Conservation (phyloP, 2,797 vertebrate genomes). For the Meriones psammophilus region DNA sequence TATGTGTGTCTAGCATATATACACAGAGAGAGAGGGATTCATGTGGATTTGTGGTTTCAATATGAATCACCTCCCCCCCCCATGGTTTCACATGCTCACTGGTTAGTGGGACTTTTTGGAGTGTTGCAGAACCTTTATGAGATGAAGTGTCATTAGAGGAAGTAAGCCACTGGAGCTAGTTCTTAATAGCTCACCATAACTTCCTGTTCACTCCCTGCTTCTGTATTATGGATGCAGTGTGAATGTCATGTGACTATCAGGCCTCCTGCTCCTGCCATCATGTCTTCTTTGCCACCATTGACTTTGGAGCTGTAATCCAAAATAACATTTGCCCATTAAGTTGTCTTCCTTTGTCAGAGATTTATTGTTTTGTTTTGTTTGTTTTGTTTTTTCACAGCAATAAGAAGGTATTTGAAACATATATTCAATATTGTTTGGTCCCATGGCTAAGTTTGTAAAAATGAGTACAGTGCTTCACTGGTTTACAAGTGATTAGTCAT, state of each 20-base stretch:
- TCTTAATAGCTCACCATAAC: not conserved
- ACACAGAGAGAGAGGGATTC: not conserved
- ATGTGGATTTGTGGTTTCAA: not conserved
- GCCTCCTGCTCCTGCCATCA: too few relatives aligned
- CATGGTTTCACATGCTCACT: not conserved
- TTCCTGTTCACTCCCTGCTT: not conserved
- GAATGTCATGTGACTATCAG: not conserved
- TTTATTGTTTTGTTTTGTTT: not conserved
- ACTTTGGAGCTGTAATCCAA: not conserved
- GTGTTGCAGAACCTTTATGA: not conserved
- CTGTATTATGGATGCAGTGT: not conserved
- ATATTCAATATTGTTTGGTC: not conserved
- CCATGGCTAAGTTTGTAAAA: not conserved
- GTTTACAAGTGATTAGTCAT: not conserved
- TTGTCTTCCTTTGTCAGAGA: not conserved
- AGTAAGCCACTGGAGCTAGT: not conserved
- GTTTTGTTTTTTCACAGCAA: too few relatives aligned
- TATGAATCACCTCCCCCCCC: not conserved
- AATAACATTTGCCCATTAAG: not conserved
- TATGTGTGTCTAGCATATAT: not conserved
- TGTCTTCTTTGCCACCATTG: not conserved
- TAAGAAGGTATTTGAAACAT: not conserved
- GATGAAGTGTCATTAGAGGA: not conserved
- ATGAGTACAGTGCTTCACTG: accelerated
- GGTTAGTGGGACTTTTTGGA: not conserved